Evolutionary conservation across 2,888 invertebrate genomes (phyloP).

Genomic region (Trachelus tabidus): DNA sequence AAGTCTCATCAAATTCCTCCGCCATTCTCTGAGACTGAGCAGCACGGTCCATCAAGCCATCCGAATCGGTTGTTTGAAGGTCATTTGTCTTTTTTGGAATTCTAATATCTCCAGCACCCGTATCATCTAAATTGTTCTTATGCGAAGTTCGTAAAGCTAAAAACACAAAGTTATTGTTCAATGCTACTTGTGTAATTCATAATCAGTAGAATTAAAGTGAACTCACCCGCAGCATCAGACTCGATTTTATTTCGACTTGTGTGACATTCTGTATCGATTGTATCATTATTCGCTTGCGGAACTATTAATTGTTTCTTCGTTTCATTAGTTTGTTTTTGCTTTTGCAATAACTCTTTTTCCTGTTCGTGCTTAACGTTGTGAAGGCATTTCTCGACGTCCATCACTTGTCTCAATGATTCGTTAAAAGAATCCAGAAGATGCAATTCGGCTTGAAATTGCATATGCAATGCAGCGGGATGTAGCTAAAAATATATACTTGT

Average conservation of each 20-base stretch:
- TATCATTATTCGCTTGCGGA: constrained; percentile 28
- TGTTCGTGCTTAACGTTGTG: constrained; percentile 46
- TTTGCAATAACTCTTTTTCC: constrained; percentile 41
- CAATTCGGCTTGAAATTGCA: constrained; percentile 72
- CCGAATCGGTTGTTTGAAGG: constrained; percentile 2
- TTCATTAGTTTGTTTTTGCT: constrained; percentile 45
- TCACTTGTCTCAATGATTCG: constrained; percentile 70
- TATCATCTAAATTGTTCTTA: neutral
- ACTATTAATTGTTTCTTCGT: constrained; percentile 34
- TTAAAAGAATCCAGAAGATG: constrained; percentile 73
- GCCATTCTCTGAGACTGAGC: constrained; percentile 10
- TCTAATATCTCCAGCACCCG: neutral
- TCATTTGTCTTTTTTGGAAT: constrained; percentile 6
- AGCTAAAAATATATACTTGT: constrained; percentile 34
- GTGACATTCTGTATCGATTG: constrained; percentile 19
- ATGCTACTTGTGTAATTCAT: neutral
- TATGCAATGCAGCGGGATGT: constrained; percentile 69
- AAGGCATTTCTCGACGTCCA: constrained; percentile 69
- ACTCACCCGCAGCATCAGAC: neutral
- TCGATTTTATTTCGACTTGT: constrained; percentile 16
- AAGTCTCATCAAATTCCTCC: constrained; percentile 26
- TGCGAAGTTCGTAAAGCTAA: neutral
- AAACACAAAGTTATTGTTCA: neutral
- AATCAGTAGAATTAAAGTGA: neutral
- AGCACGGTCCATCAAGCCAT: constrained; percentile 3